phyloP scores from a whole-genome alignment of 2,888 invertebrate species.

The Leucoptera coffeella region DNA sequence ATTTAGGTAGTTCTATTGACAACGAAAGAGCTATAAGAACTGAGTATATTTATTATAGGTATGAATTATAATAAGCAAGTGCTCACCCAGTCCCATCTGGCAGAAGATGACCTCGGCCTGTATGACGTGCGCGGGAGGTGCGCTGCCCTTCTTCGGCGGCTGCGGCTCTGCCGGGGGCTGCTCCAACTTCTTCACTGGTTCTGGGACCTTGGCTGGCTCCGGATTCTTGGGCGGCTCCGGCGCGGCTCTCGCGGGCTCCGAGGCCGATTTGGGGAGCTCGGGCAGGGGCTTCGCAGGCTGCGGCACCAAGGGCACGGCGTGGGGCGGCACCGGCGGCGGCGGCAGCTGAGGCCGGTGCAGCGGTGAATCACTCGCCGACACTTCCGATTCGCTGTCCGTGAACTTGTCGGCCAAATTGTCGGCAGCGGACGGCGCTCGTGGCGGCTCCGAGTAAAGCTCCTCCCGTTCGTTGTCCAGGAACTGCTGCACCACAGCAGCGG shows the following conservation, averaged over 20 bases:
- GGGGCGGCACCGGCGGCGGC: constrained; percentile 8
- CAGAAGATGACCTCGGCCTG: constrained; percentile 66
- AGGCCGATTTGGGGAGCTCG: constrained; percentile 7
- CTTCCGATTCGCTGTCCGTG: constrained; percentile 54
- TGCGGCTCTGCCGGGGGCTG: constrained; percentile 6
- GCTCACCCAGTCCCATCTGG: constrained; percentile 67
- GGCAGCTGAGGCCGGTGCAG: constrained; percentile 23
- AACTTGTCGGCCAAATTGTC: constrained; percentile 49
- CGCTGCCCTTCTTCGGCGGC: constrained; percentile 4
- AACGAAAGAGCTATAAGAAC: too few species aligned
- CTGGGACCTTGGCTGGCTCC: constrained; percentile 7
- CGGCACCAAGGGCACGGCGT: constrained; percentile 10
- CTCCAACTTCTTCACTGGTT: constrained; percentile 4
- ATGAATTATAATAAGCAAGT: too few species aligned
- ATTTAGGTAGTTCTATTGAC: too few species aligned
- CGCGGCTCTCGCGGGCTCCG: constrained; percentile 8
- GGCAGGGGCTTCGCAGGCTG: constrained; percentile 7
- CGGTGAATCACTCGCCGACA: constrained; percentile 36
- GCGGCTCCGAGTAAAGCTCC: constrained; percentile 23
- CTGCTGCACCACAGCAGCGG: constrained; percentile 25
- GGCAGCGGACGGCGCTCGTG: constrained; percentile 19
- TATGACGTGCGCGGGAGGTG: constrained; percentile 43
- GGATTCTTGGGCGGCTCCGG: constrained; percentile 12
- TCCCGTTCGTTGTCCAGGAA: constrained; percentile 47
- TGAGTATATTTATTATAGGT: too few species aligned